Conservation (phyloP, 1,140 invertebrate genomes). For the Cherax destructor region DNA sequence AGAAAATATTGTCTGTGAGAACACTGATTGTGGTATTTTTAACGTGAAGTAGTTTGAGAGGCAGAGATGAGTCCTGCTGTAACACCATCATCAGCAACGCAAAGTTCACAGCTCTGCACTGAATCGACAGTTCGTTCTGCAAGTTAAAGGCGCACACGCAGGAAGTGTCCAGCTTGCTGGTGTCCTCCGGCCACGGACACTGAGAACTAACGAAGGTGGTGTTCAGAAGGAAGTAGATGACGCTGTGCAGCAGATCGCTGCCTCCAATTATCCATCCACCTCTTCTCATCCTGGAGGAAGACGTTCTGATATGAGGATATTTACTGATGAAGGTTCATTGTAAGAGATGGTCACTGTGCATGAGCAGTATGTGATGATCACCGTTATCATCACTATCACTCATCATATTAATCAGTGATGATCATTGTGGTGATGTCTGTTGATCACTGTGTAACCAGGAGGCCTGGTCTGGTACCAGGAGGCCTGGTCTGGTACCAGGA, state of each 20-base stretch:
- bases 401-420: too few relatives aligned
- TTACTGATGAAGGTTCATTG: too few relatives aligned
- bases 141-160: constrained; percentile 89
- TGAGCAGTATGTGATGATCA: too few relatives aligned
- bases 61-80: constrained; percentile 78
- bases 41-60: constrained; percentile 91
- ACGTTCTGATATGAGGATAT: neutral
- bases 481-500: too few relatives aligned
- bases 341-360: too few relatives aligned
- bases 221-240: constrained; percentile 39
- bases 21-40: constrained; percentile 87
- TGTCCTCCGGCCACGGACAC: constrained; percentile 88
- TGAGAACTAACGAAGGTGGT: constrained; percentile 77
- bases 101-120: constrained; percentile 93
- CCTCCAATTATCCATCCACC: neutral
- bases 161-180: constrained; percentile 84
- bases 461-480: too few relatives aligned
- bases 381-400: too few relatives aligned
- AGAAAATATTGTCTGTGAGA: constrained; percentile 83
- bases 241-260: neutral
- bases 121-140: constrained; percentile 87
- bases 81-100: constrained; percentile 83
- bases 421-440: too few relatives aligned
- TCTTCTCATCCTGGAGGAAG: neutral
- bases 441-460: too few relatives aligned